These are phyloP conservation scores for Epinephelus moara DNA, from an alignment of 2,113 vertebrate species.

Conservation along the genomic window DNA sequence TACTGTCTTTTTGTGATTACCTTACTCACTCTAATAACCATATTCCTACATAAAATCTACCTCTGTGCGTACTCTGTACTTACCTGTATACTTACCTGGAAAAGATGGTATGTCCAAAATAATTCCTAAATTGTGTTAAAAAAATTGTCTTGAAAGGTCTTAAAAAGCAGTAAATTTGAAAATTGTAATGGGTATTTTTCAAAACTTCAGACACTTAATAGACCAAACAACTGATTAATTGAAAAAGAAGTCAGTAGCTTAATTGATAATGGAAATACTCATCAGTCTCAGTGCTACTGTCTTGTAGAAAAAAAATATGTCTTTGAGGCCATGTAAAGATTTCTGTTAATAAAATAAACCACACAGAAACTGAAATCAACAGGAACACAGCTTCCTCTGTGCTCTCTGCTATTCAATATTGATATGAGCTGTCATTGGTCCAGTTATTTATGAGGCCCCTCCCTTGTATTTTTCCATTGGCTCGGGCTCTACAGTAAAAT, in stretches of 20 bases:
- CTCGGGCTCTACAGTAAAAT: conserved; percentile 17
- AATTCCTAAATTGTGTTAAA: no score
- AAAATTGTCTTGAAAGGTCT: no score
- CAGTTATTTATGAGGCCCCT: conserved; percentile 59
- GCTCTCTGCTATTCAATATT: conserved; percentile 43
- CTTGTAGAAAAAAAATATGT: not conserved
- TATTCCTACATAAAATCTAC: no score
- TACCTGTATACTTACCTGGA: no score
- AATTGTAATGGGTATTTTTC: not conserved
- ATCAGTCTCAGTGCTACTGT: not conserved
- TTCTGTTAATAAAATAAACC: not conserved
- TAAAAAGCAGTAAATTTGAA: no score
- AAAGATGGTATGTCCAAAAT: no score
- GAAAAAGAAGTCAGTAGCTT: not conserved
- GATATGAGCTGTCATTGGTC: conserved; percentile 62
- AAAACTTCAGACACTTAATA: not conserved
- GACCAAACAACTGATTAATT: not conserved
- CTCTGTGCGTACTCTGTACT: no score
- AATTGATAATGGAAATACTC: not conserved
- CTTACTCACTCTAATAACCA: no score
- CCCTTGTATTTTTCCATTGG: conserved; percentile 62
- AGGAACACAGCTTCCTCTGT: conserved; percentile 7
- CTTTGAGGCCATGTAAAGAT: not conserved
- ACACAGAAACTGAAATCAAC: not conserved
- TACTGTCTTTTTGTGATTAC: no score